phyloP scores from a whole-genome alignment of 2,113 vertebrate species.

The Andinoacara biseriatus region DNA sequence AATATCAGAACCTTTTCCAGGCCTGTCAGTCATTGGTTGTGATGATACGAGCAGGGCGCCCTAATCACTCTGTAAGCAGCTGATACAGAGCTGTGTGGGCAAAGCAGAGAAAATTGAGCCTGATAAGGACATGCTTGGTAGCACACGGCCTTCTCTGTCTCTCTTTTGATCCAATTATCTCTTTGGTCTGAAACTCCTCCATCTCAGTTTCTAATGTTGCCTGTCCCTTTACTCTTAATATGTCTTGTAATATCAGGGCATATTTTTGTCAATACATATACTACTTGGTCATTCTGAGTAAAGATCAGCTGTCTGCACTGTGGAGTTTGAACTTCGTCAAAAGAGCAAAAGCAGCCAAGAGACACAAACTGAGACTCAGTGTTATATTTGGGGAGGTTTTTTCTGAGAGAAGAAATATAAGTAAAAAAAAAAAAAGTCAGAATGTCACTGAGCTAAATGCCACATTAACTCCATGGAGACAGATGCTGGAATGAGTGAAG shows the following conservation, averaged over 20 bases:
- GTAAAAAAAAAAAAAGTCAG: conserved; percentile 25
- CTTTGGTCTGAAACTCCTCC: conserved; percentile 27
- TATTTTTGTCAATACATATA: neutral
- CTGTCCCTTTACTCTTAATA: conserved; percentile 9
- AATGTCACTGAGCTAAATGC: conserved; percentile 73
- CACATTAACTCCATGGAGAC: conserved; percentile 65
- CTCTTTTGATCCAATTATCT: conserved; percentile 65
- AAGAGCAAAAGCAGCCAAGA: conserved; percentile 15
- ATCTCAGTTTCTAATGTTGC: conserved; percentile 27
- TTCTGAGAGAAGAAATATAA: conserved; percentile 45
- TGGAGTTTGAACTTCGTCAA: conserved; percentile 27
- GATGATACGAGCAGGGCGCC: conserved; percentile 36
- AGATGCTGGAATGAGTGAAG: conserved; percentile 58
- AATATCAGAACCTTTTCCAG: conserved; percentile 75
- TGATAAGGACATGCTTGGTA: conserved; percentile 66
- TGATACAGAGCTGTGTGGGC: conserved; percentile 60
- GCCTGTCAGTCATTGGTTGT: conserved; percentile 64
- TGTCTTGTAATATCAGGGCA: neutral
- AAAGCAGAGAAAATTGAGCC: conserved; percentile 56
- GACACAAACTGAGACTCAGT: conserved; percentile 26
- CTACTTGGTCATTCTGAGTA: conserved; percentile 12
- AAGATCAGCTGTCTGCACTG: conserved; percentile 14
- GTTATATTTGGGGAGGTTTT: neutral
- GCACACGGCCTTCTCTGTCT: conserved; percentile 47
- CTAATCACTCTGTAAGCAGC: conserved; percentile 57